Evolutionary conservation across 2,113 vertebrate species (phyloP).

Genomic region (Dermatemys mawii): DNA sequence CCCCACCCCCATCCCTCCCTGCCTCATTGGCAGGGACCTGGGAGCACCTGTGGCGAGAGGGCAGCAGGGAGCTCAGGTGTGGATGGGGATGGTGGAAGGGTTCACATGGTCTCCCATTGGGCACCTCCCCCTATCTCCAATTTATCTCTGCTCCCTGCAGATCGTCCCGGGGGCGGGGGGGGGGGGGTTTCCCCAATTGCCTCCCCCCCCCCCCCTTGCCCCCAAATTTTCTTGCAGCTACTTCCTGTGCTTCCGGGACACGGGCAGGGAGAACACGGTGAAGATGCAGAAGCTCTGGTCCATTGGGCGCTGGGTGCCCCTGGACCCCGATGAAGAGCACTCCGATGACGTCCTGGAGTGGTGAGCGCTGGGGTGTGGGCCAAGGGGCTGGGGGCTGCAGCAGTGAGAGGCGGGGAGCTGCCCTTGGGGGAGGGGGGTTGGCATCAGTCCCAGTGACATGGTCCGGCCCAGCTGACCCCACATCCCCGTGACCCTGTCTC

Average conservation of each 20-base stretch:
- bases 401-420: too few species aligned
- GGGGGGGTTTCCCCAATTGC: too few species aligned
- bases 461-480: background rate
- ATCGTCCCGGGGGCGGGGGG: too few species aligned
- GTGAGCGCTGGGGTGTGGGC: background rate
- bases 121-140: background rate
- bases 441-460: background rate
- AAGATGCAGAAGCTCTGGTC: slow-evolving; percentile 83
- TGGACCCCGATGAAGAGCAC: slow-evolving; percentile 75
- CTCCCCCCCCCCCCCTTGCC: too few species aligned
- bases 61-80: background rate
- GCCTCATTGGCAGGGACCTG: background rate
- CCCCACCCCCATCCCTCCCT: background rate
- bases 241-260: slow-evolving; percentile 82
- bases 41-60: background rate
- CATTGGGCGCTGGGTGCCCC: slow-evolving; percentile 85
- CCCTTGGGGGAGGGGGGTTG: background rate
- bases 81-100: background rate
- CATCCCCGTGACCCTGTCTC: background rate
- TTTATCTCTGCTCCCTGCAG: background rate
- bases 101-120: background rate
- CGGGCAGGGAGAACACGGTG: slow-evolving; percentile 17
- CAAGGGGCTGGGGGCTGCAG: background rate
- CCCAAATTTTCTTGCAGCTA: slow-evolving; percentile 76
- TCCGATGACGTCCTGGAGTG: too few species aligned